These are phyloP conservation scores for Drosophila ananassae DNA, from an alignment of 1,140 invertebrate genomes.

Conservation along the genomic window DNA sequence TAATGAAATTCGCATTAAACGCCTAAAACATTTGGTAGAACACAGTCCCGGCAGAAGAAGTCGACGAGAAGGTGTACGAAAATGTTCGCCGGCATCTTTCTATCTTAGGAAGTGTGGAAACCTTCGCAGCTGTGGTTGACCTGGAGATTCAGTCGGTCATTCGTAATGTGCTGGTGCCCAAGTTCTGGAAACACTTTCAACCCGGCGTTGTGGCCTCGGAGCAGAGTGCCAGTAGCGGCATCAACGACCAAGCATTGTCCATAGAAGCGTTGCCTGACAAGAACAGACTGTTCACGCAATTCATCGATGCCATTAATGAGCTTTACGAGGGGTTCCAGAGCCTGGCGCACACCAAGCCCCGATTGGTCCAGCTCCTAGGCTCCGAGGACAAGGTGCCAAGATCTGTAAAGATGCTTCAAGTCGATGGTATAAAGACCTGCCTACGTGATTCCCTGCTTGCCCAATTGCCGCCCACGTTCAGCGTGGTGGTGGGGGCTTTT, in stretches of 20 bases:
- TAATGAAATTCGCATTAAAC: neutral
- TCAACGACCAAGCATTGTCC: slow-evolving; percentile 24
- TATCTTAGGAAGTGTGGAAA: slow-evolving; percentile 43
- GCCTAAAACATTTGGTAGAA: slow-evolving; percentile 14
- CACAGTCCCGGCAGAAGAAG: neutral
- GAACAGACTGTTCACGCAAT: slow-evolving; percentile 54
- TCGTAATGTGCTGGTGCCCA: slow-evolving; percentile 64
- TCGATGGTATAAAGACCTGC: slow-evolving; percentile 28
- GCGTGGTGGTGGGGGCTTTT: slow-evolving; percentile 89
- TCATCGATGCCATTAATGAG: slow-evolving; percentile 62
- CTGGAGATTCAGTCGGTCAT: slow-evolving; percentile 62
- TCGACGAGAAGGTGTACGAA: slow-evolving; percentile 44
- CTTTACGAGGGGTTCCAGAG: slow-evolving; percentile 45
- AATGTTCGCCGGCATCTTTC: slow-evolving; percentile 56
- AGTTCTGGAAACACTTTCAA: slow-evolving; percentile 73
- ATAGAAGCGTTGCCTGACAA: slow-evolving; percentile 40
- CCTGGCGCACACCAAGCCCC: slow-evolving; percentile 43
- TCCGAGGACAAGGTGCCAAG: slow-evolving; percentile 1
- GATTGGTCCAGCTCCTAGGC: slow-evolving; percentile 28
- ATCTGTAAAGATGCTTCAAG: slow-evolving; percentile 22
- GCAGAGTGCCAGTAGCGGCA: slow-evolving; percentile 1
- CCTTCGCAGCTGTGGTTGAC: slow-evolving; percentile 51
- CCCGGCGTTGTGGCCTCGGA: slow-evolving; percentile 12
- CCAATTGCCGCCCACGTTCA: slow-evolving; percentile 89
- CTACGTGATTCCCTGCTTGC: slow-evolving; percentile 88